Evolutionary conservation across 1,140 invertebrate species (phyloP).

Genomic region (Mercenaria mercenaria): DNA sequence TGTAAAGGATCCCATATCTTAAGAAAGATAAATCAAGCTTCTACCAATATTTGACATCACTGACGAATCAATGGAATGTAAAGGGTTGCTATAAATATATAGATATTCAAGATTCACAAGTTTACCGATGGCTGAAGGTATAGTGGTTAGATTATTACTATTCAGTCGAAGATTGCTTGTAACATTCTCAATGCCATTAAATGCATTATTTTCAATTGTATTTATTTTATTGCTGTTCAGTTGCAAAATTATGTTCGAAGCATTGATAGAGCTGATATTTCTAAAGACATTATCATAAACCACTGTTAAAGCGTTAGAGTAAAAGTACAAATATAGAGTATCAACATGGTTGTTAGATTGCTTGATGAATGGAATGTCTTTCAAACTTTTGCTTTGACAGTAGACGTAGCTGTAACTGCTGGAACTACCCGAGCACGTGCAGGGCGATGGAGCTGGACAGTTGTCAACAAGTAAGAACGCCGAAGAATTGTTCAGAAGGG

Average conservation of each 20-base stretch:
- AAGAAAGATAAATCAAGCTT: neutral
- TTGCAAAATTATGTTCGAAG: neutral
- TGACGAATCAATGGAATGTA: neutral
- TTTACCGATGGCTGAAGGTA: neutral
- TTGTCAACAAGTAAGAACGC: neutral
- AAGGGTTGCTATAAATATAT: neutral
- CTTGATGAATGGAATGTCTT: neutral
- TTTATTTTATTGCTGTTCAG: neutral
- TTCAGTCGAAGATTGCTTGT: neutral
- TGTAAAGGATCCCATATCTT: neutral
- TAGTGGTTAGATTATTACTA: neutral
- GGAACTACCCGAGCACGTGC: neutral
- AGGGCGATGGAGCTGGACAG: neutral
- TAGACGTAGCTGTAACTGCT: neutral
- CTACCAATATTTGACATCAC: neutral
- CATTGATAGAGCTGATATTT: conserved; percentile 1
- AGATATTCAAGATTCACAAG: neutral
- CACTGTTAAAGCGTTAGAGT: neutral
- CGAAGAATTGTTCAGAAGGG: neutral
- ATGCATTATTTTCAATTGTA: neutral
- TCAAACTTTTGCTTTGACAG: neutral
- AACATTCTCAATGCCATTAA: neutral
- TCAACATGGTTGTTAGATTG: neutral
- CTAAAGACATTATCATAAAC: neutral
- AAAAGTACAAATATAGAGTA: neutral